Conservation (phyloP, 2,113 vertebrate species). For the Aramus guarauna region DNA sequence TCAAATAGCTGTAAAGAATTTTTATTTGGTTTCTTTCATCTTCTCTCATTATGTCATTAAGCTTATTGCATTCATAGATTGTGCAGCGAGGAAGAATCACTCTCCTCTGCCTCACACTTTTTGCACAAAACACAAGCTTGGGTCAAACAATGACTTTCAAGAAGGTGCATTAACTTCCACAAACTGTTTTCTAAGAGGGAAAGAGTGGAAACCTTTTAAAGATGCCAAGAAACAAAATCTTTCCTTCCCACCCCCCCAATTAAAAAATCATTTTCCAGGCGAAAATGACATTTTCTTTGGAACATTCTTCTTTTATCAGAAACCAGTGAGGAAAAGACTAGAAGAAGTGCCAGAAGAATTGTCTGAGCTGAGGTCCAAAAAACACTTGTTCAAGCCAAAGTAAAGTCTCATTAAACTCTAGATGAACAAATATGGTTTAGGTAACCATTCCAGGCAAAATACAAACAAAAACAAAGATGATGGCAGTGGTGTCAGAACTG, state of each 20-base stretch:
- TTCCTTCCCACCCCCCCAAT: background rate
- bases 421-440: background rate
- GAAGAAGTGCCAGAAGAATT: background rate
- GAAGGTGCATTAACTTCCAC: background rate
- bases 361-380: conserved; percentile 19
- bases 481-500: background rate
- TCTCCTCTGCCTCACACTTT: background rate
- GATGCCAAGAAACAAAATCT: background rate
- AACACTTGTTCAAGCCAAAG: background rate
- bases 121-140: background rate
- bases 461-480: background rate
- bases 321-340: background rate
- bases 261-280: background rate
- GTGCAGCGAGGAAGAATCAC: background rate
- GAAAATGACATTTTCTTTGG: background rate
- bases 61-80: background rate
- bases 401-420: background rate
- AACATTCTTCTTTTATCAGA: background rate
- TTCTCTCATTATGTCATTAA: background rate
- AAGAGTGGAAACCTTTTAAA: background rate
- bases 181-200: background rate
- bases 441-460: background rate
- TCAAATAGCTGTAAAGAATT: background rate
- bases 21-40: background rate
- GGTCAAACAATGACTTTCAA: background rate